Base-by-base conservation (phyloP, 1,140 invertebrate species). In the Zaprionus lachaisei region DNA sequence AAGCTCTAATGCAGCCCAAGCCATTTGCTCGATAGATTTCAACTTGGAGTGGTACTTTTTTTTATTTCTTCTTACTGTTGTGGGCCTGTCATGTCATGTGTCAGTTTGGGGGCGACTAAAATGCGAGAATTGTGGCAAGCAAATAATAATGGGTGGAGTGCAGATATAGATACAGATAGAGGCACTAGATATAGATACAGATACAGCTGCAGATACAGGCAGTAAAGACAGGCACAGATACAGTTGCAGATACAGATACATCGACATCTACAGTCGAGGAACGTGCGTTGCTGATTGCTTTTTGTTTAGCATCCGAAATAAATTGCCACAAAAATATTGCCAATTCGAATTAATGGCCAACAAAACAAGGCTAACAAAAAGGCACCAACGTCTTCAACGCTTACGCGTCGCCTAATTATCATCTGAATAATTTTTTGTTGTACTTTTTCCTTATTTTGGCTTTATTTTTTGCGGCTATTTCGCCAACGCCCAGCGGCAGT, bases 341-440 rank as follows among this genome's bases (percentile, higher is more conserved):
- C 84, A 87, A 87, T 89, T 87, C 77, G 78, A 86, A 87, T 87
- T 87, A 86, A 84, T 84, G 79, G 81, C 63, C 72, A 80, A 63
- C 9, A 61, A 62, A 47, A 47, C n/a, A 47, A 47, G 41, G 41
- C 41, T 58, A 37, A 37, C 31, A 38, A 60, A 44, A 64, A 26
- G 49, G 22, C 5, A 37, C 2, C n/a, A 38, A 34, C 49, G 47
- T 56, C 22, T 14, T 57, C 37, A 34, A 34, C 31, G 57, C 58
- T 37, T 49, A 24, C 24, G 56, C n/a, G 22, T 65, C 57, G 72
- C 51, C 74, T 72, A 77, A 72, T 77, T 72, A 77, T 66, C 68
- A 60, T 58, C 63, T 65, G 31, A 26, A 37, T 38, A 37, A 70
- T 34, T 70, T 37, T 54, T 54, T 24, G n/a, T 37, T 22, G 9